Evolutionary conservation across 2,113 vertebrate species (phyloP).

Genomic region (Antechinus stuartii): DNA sequence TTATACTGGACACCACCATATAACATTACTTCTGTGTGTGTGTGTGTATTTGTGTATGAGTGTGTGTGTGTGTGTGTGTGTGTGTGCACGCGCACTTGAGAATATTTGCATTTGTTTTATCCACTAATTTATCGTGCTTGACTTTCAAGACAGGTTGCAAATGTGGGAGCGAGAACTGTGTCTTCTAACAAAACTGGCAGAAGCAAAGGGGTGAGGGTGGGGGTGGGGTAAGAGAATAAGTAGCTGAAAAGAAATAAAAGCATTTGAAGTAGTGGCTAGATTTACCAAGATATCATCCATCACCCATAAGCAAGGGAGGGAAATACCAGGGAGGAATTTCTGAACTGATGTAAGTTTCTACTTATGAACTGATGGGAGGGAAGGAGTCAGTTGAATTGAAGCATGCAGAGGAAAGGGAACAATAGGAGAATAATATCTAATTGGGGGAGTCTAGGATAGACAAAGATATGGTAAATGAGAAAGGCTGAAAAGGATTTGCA

Average conservation of each 20-base stretch:
- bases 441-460: not conserved
- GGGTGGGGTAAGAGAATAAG: not conserved
- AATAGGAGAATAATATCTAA: not conserved
- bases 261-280: not conserved
- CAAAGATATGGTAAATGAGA: not conserved
- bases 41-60: not conserved
- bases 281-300: not conserved
- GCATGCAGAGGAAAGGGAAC: not conserved
- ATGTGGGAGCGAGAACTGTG: not conserved
- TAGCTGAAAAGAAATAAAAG: not conserved
- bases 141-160: slow-evolving; percentile 1
- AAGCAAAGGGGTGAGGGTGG: not conserved
- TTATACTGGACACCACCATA: not conserved
- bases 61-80: not conserved
- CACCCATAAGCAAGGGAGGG: not conserved
- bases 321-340: not conserved
- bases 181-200: not conserved
- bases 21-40: slow-evolving; percentile 9
- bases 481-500: not conserved
- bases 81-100: not conserved
- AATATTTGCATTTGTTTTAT: not conserved
- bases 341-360: not conserved
- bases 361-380: too few species aligned
- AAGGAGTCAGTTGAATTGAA: not conserved
- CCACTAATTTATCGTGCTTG: not conserved